Percentiles rank a stretch among this genome's conserved stretches.
Conservation (phyloP, 2,888 invertebrate genomes). For the Fragum fragum region DNA sequence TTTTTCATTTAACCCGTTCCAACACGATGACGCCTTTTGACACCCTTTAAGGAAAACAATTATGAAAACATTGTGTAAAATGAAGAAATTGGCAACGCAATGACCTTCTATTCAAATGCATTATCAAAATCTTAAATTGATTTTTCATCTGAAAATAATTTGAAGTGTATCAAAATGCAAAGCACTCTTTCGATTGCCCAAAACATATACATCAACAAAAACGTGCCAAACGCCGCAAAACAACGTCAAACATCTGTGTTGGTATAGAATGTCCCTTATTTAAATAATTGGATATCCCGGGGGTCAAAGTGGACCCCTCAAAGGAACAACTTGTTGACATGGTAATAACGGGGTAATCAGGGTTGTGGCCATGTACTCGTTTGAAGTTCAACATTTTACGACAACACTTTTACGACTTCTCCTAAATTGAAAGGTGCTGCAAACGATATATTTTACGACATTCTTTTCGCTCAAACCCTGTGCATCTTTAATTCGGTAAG, state of each 20-base stretch:
- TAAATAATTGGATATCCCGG: conserved; percentile 46
- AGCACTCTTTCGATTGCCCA: no score
- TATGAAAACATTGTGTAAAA: no score
- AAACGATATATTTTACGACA: neutral
- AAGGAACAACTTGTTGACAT: conserved; percentile 55
- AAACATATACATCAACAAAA: neutral
- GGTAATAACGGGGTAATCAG: conserved; percentile 43
- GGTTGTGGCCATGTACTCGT: neutral
- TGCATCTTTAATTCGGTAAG: neutral
- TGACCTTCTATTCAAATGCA: no score
- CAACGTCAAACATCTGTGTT: conserved; percentile 30
- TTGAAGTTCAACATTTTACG: neutral
- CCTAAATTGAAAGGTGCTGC: conserved; percentile 1
- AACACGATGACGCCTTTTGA: no score
- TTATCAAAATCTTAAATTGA: no score
- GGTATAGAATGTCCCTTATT: conserved; percentile 51
- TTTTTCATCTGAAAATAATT: no score
- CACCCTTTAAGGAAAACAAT: no score
- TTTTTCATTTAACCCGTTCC: no score
- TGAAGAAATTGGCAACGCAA: no score
- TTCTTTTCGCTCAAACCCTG: neutral
- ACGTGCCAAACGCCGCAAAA: neutral
- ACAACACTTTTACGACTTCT: neutral
- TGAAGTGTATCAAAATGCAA: no score
- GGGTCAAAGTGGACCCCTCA: conserved; percentile 45